Conservation (phyloP, 2,888 invertebrate genomes). For the Corythucha ciliata region DNA sequence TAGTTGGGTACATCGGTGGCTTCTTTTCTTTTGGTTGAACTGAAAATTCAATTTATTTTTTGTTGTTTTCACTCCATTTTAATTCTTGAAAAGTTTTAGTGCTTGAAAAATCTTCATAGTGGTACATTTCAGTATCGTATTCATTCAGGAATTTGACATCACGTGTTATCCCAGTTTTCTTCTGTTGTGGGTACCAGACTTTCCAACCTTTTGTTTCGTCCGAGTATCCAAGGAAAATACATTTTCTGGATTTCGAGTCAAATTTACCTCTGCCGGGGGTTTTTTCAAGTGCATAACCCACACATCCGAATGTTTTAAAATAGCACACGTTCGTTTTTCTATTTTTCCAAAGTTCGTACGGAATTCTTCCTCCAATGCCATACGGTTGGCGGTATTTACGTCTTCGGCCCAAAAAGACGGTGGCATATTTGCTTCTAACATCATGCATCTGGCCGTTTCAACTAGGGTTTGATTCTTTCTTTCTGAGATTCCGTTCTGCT, state of each 20-base stretch:
- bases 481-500: conserved; percentile 39
- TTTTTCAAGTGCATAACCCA: neutral
- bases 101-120: too few species aligned
- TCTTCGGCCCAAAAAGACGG: conserved; percentile 35
- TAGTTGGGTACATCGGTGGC: too few species aligned
- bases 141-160: too few species aligned
- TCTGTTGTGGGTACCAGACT: too few species aligned
- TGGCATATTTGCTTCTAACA: conserved; percentile 34
- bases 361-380: neutral
- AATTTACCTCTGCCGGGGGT: too few species aligned
- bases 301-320: conserved; percentile 1
- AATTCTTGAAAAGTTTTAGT: too few species aligned
- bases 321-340: neutral
- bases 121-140: too few species aligned
- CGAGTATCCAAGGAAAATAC: neutral
- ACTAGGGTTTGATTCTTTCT: conserved; percentile 38
- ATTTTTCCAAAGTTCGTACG: neutral
- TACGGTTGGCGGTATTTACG: conserved; percentile 36
- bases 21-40: too few species aligned
- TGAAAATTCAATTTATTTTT: too few species aligned
- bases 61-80: too few species aligned
- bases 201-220: neutral
- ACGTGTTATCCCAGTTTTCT: too few species aligned
- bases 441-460: conserved; percentile 36
- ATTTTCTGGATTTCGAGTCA: neutral